Evolutionary conservation across 2,113 vertebrate genomes (phyloP).

Genomic region (Penelope pileata): DNA sequence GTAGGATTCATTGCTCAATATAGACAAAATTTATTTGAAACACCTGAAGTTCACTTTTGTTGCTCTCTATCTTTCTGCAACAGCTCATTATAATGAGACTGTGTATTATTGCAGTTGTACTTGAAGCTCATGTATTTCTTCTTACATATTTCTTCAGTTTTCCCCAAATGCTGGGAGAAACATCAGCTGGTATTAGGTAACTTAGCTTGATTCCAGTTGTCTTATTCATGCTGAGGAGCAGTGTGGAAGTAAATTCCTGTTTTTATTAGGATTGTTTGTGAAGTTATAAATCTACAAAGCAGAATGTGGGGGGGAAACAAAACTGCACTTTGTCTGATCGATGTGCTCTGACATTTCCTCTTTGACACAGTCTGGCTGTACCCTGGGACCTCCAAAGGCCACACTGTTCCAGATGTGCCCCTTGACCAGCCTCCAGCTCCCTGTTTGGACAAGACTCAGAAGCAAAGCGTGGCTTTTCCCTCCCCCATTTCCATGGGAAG

Average conservation of each 20-base stretch:
- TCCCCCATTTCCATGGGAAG: not conserved
- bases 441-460: not conserved
- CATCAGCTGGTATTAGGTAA: constrained; percentile 23
- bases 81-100: not conserved
- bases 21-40: constrained; percentile 2
- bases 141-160: too few relatives aligned
- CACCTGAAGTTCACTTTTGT: not conserved
- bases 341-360: not conserved
- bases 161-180: constrained; percentile 12
- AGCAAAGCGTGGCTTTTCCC: not conserved
- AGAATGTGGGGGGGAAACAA: not conserved
- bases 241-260: constrained; percentile 12
- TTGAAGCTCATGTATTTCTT: constrained; percentile 18
- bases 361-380: not conserved
- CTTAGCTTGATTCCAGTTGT: not conserved
- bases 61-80: not conserved
- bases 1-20: not conserved
- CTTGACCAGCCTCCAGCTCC: constrained; percentile 12
- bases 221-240: constrained; percentile 18
- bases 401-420: constrained; percentile 28
- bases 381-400: not conserved
- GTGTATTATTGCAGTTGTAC: not conserved
- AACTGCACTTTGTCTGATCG: not conserved
- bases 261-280: constrained; percentile 53
- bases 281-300: constrained; percentile 40